A percentile compares a stretch with the other conserved stretches of the same genome.
phyloP scores from a whole-genome alignment of 2,888 invertebrate species.

The Aphrophora alni region DNA sequence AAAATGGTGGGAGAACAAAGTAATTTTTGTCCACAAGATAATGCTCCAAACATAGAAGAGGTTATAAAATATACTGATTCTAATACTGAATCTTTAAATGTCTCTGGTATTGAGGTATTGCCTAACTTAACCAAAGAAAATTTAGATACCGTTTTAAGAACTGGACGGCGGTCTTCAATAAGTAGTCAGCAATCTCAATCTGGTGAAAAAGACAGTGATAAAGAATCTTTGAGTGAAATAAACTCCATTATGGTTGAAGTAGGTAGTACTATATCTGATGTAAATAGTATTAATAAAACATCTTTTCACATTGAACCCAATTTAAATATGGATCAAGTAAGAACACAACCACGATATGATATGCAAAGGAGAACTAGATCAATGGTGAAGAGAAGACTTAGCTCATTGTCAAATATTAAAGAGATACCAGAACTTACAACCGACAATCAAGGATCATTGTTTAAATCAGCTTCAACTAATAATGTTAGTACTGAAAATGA shows the following conservation, averaged over 20 bases:
- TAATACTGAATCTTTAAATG: neutral
- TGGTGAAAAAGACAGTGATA: neutral
- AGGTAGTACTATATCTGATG: neutral
- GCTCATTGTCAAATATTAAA: neutral
- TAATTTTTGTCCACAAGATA: no score
- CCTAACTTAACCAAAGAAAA: neutral
- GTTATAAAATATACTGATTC: neutral
- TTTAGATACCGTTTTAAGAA: neutral
- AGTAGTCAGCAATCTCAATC: neutral
- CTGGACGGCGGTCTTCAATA: neutral
- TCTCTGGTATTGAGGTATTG: neutral
- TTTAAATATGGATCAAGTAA: neutral
- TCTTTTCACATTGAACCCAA: neutral
- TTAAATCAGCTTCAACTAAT: neutral
- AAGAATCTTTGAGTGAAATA: neutral
- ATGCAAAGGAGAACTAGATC: neutral
- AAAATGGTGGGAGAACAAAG: neutral
- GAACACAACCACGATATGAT: neutral
- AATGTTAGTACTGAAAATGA: neutral
- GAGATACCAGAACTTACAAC: neutral
- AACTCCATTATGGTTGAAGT: neutral
- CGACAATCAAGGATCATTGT: neutral
- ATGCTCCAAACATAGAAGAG: neutral
- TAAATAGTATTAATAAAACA: neutral
- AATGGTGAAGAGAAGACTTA: neutral